These are phyloP conservation scores for Calameuta pallipes DNA, from an alignment of 2,888 invertebrate genomes.

Conservation along the genomic window DNA sequence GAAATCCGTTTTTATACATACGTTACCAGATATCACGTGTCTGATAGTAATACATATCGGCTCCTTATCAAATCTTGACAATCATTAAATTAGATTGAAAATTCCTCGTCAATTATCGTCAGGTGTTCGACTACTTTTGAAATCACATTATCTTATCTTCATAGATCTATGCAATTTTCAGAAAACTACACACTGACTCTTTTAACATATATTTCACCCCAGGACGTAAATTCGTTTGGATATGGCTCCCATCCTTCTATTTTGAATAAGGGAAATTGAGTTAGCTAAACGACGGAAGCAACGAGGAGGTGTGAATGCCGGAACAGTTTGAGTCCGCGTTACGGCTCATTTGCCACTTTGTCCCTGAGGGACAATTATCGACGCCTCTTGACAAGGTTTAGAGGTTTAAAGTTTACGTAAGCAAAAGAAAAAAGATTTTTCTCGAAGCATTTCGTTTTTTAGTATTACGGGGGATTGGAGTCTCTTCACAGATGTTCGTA, in stretches of 20 bases:
- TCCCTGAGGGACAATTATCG: neutral
- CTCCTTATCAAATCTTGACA: neutral
- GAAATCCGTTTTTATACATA: neutral
- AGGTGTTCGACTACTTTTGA: neutral
- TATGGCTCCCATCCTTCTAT: neutral
- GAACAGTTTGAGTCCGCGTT: neutral
- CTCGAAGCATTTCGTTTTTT: too few species aligned
- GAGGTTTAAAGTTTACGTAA: too few species aligned
- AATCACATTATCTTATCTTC: neutral
- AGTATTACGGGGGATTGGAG: neutral
- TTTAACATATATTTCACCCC: neutral
- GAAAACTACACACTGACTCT: neutral
- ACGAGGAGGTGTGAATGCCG: too few species aligned
- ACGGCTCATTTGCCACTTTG: neutral
- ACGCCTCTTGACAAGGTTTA: neutral
- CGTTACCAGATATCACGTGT: neutral
- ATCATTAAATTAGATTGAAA: neutral
- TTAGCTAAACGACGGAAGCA: neutral
- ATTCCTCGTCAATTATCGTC: neutral
- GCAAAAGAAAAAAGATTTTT: too few species aligned
- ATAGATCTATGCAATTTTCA: neutral
- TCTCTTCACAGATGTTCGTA: neutral
- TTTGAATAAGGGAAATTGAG: neutral
- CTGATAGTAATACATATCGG: neutral
- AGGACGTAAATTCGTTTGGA: neutral